A percentile compares a stretch with the other conserved stretches of the same genome.
Conservation (phyloP, 1,140 invertebrate species). For the Linepithema humile region DNA sequence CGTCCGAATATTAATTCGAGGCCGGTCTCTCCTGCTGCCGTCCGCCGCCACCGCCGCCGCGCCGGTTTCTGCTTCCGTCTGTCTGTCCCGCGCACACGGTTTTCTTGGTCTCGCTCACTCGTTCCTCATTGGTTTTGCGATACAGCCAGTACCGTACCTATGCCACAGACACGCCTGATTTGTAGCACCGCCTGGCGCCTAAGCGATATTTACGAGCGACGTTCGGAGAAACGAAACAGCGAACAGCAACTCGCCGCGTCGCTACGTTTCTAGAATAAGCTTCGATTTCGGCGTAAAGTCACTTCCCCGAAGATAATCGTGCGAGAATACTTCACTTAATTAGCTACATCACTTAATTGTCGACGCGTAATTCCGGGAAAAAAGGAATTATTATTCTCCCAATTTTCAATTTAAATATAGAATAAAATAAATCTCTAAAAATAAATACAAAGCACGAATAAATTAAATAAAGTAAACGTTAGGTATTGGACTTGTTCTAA, state of each 20-base stretch:
- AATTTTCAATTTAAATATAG: too few relatives aligned
- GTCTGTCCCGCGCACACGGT: constrained; percentile 11
- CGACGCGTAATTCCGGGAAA: not conserved
- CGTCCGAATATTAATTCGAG: constrained; percentile 75
- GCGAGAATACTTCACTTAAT: too few relatives aligned
- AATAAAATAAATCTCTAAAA: too few relatives aligned
- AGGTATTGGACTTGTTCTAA: too few relatives aligned
- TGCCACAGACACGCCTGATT: constrained; percentile 61
- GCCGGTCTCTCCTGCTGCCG: constrained; percentile 8
- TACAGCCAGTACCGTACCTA: constrained; percentile 66
- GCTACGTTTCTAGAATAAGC: constrained; percentile 35
- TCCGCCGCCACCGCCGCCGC: not conserved
- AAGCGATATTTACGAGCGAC: constrained; percentile 72
- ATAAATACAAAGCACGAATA: too few relatives aligned
- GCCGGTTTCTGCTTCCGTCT: constrained; percentile 26
- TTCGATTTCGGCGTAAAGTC: constrained; percentile 42
- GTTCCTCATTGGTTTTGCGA: constrained; percentile 71
- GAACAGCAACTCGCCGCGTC: not conserved
- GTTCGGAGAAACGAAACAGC: constrained; percentile 67
- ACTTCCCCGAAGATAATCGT: not conserved
- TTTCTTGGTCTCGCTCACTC: constrained; percentile 41
- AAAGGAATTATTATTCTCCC: too few relatives aligned
- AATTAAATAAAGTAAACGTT: too few relatives aligned
- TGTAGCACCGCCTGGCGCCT: constrained; percentile 68
- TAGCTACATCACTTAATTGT: constrained; percentile 14